These are phyloP conservation scores for Litocranius walleri DNA, from an alignment of 2,113 vertebrate genomes.

Conservation along the genomic window DNA sequence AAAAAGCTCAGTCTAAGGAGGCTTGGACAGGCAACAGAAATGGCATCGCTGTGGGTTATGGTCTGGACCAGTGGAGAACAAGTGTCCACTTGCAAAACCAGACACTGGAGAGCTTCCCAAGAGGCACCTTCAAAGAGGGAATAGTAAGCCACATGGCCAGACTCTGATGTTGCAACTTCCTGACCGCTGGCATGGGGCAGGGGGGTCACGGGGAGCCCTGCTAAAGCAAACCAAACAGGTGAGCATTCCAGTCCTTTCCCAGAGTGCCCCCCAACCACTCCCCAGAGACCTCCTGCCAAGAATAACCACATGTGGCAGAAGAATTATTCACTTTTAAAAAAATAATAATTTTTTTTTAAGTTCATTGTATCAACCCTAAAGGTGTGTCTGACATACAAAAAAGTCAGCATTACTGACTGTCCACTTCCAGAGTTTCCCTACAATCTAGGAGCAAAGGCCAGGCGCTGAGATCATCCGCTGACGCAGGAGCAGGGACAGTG, in stretches of 20 bases:
- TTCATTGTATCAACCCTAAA: background rate
- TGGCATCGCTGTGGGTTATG: fast-evolving
- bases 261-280: background rate
- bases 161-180: too few species aligned
- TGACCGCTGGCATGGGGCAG: background rate
- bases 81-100: background rate
- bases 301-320: background rate
- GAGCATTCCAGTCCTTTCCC: background rate
- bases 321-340: background rate
- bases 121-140: background rate
- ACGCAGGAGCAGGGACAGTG: background rate
- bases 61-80: background rate
- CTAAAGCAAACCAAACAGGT: background rate
- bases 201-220: background rate
- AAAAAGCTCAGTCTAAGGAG: background rate
- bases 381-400: background rate
- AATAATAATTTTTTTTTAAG: background rate
- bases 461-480: background rate
- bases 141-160: fast-evolving
- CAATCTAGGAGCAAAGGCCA: background rate
- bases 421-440: background rate
- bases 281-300: background rate
- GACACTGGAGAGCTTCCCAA: background rate
- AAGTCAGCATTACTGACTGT: background rate
- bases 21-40: background rate